Evolutionary conservation across 2,113 vertebrate species (phyloP), one percentile per base, ranked within the genome.

Genomic region (Gallinago media): DNA sequence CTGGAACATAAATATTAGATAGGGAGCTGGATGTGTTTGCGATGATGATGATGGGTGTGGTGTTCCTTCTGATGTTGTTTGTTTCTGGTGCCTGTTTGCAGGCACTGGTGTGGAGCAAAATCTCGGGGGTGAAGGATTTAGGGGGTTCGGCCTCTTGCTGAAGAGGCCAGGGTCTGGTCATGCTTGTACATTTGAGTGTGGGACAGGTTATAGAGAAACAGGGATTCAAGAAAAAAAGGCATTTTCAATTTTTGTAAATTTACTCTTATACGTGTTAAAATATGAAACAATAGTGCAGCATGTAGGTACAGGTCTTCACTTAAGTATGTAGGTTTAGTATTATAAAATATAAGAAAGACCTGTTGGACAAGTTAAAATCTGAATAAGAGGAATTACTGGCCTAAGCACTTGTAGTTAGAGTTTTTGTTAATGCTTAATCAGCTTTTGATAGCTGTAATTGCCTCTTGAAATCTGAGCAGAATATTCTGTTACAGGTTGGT

Each of bases 291-390:
- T 44, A 86, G 25, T 40, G 59, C n/a, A 77, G 50, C 83, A 3
- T 92, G 91, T 67, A 92, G 50, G 21, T 76, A 38, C 95, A 90
- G 58, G 72, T 59, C 87, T 76, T 49, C 71, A 76, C 83, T 68
- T 49, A 71, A 80, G 59, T 76, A 55, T 29, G 58, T 88, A 85
- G 61, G 40, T 34, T 94, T 83, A 56, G n/a, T 61, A 61, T 76
- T 83, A 62, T 89, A 92, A 93, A 92, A 81, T 54, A 22, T 74
- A 63, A 80, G 85, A 88, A 52, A 49, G 82, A 96, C 94, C 63
- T 91, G 94, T 92, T 84, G 55, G 65, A 31, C 94, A 63, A 77
- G 90, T 90, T 96, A 86, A 94, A 88, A 88, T 94, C 88, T 94
- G 94, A 91, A 71, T 94, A 42, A 80, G 88, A 85, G 55, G 85